Base-by-base conservation (phyloP, 2,113 vertebrate species). In the western clawed frog (Xenopus tropicalis) region DNA sequence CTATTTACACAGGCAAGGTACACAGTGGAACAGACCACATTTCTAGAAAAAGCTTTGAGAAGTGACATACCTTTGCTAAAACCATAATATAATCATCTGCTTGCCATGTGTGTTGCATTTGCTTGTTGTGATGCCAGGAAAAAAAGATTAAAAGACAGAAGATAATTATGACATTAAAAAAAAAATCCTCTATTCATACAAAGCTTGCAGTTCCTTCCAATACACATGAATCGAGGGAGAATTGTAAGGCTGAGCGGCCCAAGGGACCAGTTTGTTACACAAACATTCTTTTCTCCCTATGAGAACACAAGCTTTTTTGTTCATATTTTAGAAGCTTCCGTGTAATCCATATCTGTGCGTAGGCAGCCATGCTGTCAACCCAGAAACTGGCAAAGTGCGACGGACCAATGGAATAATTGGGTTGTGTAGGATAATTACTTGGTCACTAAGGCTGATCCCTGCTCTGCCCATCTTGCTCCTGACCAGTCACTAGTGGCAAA, bases 41-140 rank as follows among this genome's bases (percentile, higher is more conserved):
- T 87, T 89, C 83, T 86, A 83, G 46, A 17, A 48, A 4, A 88
- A 83, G 82, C 75, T 21, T 66, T 25, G 14, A 51, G 43, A 46
- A 76, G 59, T n/a, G 20, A 56, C 66, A 29, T 76, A 76, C 73
- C 73, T 76, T 76, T 69, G 44, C 69, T 63, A 43, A n/a, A 43
- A 37, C 66, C 43, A 23, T 61, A 75, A 69, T 76, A 46, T 69
- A 69, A 63, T 56, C 57, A 62, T 54, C 66, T 56, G 66, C 20
- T 23, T 52, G 63, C 62, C 73, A 69, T 69, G 66, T 75, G 72
- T 62, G 54, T 75, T 25, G 52, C 43, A 43, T 75, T 75, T 75
- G 51, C 57, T 74, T 67, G 64, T 74, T 68, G 72, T 61, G 43
- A 16, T 68, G 64, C 37, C 64, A 58, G 46, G 8, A 61, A 68